These are phyloP conservation scores for Pyxicephalus adspersus DNA, from an alignment of 2,113 vertebrate genomes.

Conservation along the genomic window DNA sequence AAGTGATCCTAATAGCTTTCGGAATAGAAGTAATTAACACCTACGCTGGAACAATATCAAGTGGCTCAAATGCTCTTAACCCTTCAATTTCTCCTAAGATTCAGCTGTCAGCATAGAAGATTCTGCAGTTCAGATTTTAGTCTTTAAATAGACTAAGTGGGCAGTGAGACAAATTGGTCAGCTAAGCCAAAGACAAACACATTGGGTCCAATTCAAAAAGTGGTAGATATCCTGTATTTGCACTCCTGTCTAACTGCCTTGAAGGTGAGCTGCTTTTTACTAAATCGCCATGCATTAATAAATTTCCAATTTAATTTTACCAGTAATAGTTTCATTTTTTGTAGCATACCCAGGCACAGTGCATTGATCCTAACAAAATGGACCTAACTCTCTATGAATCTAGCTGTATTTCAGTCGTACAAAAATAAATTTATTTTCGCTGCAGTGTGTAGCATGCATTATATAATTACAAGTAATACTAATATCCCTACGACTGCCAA, in stretches of 20 bases:
- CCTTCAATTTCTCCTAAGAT: slow-evolving; percentile 22
- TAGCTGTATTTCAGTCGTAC: no score
- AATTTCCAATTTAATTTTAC: no score
- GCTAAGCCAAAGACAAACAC: not conserved
- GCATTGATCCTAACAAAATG: no score
- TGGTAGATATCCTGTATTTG: no score
- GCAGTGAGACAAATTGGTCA: slow-evolving; percentile 10
- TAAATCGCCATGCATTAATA: no score
- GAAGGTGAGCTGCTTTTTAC: no score
- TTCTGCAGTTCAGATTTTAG: slow-evolving; percentile 1
- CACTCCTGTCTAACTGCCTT: no score
- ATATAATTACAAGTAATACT: not conserved
- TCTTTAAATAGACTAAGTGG: slow-evolving; percentile 42
- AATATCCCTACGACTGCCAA: not conserved
- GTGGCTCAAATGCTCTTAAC: slow-evolving; percentile 23
- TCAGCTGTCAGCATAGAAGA: slow-evolving; percentile 46
- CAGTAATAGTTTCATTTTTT: no score
- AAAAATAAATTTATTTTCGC: no score
- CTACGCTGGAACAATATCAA: slow-evolving; percentile 37
- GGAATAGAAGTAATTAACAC: slow-evolving; percentile 51
- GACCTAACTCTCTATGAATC: no score
- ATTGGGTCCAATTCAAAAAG: no score
- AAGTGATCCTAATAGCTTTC: slow-evolving; percentile 35
- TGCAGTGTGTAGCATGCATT: not conserved
- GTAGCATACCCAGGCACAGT: no score